These are phyloP conservation scores for Helogale parvula DNA, from an alignment of 2,113 vertebrate genomes.

Conservation along the genomic window DNA sequence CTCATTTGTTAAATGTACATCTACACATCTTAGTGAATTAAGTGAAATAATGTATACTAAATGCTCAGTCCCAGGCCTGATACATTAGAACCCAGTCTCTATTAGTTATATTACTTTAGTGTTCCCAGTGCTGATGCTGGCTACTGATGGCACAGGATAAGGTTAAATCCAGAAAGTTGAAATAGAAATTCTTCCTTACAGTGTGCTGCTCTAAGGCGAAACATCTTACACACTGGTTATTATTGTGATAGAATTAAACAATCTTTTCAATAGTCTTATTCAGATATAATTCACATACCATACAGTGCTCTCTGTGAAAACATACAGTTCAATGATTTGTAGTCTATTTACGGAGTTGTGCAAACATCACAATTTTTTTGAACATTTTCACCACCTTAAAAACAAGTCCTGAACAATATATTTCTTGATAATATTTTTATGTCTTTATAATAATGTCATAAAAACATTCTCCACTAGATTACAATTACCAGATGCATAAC, in stretches of 20 bases:
- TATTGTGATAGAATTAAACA: background rate
- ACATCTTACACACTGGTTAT: background rate
- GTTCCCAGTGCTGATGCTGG: background rate
- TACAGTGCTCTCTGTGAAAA: background rate
- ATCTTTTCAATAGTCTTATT: background rate
- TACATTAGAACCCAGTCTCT: background rate
- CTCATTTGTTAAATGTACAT: background rate
- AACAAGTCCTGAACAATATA: background rate
- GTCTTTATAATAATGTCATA: background rate
- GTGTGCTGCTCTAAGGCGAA: background rate
- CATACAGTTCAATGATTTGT: background rate
- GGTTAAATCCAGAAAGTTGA: background rate
- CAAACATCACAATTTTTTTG: background rate
- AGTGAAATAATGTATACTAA: background rate
- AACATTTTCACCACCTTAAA: background rate
- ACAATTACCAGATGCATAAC: background rate
- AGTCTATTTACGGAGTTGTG: background rate
- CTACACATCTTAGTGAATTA: background rate
- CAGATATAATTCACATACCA: background rate
- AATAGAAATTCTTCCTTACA: background rate
- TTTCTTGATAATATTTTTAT: slow-evolving; percentile 11
- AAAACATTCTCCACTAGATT: background rate
- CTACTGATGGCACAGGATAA: background rate
- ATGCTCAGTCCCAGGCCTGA: background rate
- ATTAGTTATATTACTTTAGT: background rate